Conservation (phyloP, 23 tunicate genomes). For the Botrylloides violaceus region DNA sequence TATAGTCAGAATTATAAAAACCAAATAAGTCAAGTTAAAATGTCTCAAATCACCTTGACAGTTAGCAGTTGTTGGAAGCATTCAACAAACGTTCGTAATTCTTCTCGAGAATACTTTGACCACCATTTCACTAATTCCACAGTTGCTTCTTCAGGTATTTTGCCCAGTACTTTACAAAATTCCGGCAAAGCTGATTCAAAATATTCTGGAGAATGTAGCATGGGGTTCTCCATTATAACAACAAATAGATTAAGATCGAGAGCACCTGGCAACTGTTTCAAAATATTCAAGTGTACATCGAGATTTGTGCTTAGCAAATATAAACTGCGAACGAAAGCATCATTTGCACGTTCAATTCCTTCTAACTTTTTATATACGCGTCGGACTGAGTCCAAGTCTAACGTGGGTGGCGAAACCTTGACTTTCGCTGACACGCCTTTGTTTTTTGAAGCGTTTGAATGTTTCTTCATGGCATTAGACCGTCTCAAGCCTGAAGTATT, state of each 20-base stretch:
- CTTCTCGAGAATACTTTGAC: constrained; percentile 31
- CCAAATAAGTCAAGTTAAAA: too few relatives aligned
- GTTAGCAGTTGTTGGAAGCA: constrained; percentile 73
- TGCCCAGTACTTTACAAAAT: constrained; percentile 42
- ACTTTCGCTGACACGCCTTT: not conserved
- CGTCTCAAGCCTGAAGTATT: not conserved
- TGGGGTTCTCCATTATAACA: constrained; percentile 49
- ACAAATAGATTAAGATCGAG: constrained; percentile 65
- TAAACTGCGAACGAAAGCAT: constrained; percentile 33
- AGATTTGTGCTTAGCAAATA: constrained; percentile 20
- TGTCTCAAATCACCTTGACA: constrained; percentile 58
- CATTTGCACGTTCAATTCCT: constrained; percentile 17
- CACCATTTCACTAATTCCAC: constrained; percentile 59
- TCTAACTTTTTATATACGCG: constrained; percentile 26
- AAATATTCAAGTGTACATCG: constrained; percentile 21
- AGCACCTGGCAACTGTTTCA: constrained; percentile 5
- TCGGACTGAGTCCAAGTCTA: constrained; percentile 35
- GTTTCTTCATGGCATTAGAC: not conserved
- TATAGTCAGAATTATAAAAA: too few relatives aligned
- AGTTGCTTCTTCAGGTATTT: constrained; percentile 36
- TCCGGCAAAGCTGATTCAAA: constrained; percentile 38
- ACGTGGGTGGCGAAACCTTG: constrained; percentile 15
- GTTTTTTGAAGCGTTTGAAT: not conserved
- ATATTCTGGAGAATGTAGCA: constrained; percentile 52
- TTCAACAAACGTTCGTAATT: constrained; percentile 43